Evolutionary conservation across 2,888 invertebrate species (phyloP), one percentile per base, ranked within the genome.

Genomic region (Blastobasis adustella): DNA sequence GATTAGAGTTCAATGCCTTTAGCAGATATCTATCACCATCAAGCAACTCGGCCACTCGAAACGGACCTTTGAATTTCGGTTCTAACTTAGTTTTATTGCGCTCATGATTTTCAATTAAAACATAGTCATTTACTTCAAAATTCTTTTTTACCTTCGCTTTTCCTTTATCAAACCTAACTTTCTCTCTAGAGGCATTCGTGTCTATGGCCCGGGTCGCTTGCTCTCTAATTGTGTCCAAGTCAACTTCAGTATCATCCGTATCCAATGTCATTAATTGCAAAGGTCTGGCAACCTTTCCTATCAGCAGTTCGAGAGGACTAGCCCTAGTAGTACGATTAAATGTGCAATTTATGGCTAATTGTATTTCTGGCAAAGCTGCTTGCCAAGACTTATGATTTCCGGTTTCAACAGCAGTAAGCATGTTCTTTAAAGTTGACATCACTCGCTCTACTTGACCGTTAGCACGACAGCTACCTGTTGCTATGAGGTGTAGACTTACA

Each of bases 391-490:
- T 48, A 37, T 58, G 51, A 1, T 40, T 36, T 4, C 43, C 50
- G 6, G 50, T 50, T 48, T 69, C 67, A 6, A 61, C 62, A 0
- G 57, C 50, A 5, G 65, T 67, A 0, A 67, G 46, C 65, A 65
- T 65, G 4, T 50, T 50, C 44, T 63, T 60, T 6, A 64, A 47
- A 4, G 54, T 56, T 9, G 56, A 55, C 61, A 67, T 64, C 0
- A 62, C 52, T 0, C 66, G 57, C 43, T 69, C 65, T 3, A 65
- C 66, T 45, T 66, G 64, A 7, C 62, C 66, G 49, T 70, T 69
- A 7, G 64, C 67, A 5, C 69, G 57, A 36, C 51, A 47, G 6
- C 56, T 38, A 5, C 66, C 67, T 9, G 62, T 61, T 5, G 67
- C 61, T 37, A 66, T 66, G 1, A 66, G 41, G 53, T 66, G 63